Evolutionary conservation across 2,888 invertebrate species (phyloP), one percentile per base, ranked within the genome.

Genomic region (Sphaeridia pumilis): DNA sequence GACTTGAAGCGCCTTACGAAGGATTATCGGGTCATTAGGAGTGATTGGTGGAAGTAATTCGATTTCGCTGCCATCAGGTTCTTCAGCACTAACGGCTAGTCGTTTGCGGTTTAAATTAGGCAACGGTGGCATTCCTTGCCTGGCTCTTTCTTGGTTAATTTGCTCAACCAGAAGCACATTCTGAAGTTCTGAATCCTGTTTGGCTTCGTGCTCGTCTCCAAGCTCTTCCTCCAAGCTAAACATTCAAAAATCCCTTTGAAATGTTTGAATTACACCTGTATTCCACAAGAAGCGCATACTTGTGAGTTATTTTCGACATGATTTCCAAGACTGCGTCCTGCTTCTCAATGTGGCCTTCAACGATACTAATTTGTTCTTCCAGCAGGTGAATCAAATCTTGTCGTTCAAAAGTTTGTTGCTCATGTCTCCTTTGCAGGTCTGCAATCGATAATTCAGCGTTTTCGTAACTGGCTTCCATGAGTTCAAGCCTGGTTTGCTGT

Each of bases 181-280:
- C 27, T 59, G 59, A 25, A 57, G 58, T 25, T 60, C 58, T n/a
- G 57, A 45, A 36, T 57, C 57, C 27, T 55, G 36, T 41, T 52
- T 27, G 7, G 47, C 26, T 36, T 59, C 57, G 27, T 54, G 57
- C 25, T 59, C 46, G 14, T 57, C 56, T 17, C 55, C 55, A 31
- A 59, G 43, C 1, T 54, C 26, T 17, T 20, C 46, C 21, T 51
- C 51, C 24, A 52, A 38, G 21, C 52, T 52, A 25, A 20, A 34
- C 10, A 14, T 14, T 31, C 14, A 10, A 14, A 31, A 31, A 7
- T 7, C 14, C 31, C 10, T 31, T 14, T 14, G 7, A 14, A 31
- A 10, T 31, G 31, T 31, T 31, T 7, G 31, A 14, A 31, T 10
- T 7, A 31, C 7, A 31, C 10, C 14, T 31, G 31, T 31, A 31